Conservation (phyloP, 1,140 invertebrate genomes). For the Hydropsyche tenuis region DNA sequence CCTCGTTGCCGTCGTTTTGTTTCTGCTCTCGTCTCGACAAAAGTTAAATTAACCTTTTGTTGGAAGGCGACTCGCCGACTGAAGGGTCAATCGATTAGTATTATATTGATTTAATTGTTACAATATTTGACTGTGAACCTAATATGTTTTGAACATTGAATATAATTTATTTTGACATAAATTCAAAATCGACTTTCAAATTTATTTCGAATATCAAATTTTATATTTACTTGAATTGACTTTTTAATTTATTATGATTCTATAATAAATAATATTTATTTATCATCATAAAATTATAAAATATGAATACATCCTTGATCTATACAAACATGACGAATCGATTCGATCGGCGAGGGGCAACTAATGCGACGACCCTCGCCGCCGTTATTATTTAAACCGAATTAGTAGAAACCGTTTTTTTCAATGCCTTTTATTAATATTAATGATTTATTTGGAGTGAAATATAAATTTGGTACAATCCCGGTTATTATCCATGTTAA, state of each 20-base stretch:
- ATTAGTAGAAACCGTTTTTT: constrained; percentile 41
- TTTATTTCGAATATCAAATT: too few species aligned
- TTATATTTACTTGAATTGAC: too few species aligned
- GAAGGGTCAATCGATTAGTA: background rate
- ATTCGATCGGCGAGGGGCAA: background rate
- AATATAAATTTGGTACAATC: constrained; percentile 42
- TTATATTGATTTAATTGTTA: background rate
- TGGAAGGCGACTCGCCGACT: constrained; percentile 25
- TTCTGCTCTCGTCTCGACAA: constrained; percentile 9
- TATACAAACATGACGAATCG: too few species aligned
- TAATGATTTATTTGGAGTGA: constrained; percentile 42
- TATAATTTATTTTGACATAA: too few species aligned
- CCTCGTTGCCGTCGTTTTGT: constrained; percentile 4
- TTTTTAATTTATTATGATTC: too few species aligned
- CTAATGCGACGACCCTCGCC: constrained; percentile 7
- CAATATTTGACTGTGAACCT: too few species aligned
- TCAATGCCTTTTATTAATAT: constrained; percentile 39
- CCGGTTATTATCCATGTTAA: constrained; percentile 42
- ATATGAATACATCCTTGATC: too few species aligned
- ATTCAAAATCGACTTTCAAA: too few species aligned
- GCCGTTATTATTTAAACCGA: constrained; percentile 33
- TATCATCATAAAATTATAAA: too few species aligned
- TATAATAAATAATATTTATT: too few species aligned
- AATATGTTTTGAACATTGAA: background rate
- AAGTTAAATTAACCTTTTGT: constrained; percentile 43